These are phyloP conservation scores for Microplitis deprimator DNA, from an alignment of 2,888 invertebrate genomes.

Conservation along the genomic window DNA sequence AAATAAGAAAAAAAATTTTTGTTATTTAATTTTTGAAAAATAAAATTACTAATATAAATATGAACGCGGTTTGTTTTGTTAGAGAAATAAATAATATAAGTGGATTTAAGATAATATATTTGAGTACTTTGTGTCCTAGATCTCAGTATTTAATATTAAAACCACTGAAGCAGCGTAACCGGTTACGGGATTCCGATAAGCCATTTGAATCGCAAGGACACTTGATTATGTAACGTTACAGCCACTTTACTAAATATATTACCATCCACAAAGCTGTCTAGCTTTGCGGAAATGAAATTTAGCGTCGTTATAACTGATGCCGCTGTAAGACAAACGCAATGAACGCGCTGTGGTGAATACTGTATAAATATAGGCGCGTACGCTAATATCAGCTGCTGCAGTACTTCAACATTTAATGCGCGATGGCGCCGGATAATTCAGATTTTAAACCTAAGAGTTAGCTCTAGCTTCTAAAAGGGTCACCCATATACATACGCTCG, in stretches of 20 bases:
- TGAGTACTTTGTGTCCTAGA: too few species aligned
- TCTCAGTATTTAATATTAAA: too few species aligned
- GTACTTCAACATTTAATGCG: slow-evolving; percentile 51
- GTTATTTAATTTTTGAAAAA: too few species aligned
- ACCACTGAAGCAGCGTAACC: too few species aligned
- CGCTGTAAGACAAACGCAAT: slow-evolving; percentile 20
- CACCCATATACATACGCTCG: not conserved
- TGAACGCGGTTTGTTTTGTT: too few species aligned
- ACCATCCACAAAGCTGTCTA: slow-evolving; percentile 19
- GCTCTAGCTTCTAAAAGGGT: not conserved
- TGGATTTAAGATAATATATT: too few species aligned
- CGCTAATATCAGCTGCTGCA: slow-evolving; percentile 29
- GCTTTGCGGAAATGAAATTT: slow-evolving; percentile 27
- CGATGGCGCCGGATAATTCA: slow-evolving; percentile 21
- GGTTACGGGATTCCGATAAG: not conserved
- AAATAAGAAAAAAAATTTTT: too few species aligned
- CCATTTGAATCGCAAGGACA: slow-evolving; percentile 10
- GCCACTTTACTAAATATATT: slow-evolving; percentile 8
- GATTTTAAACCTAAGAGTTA: too few species aligned
- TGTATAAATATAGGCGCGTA: slow-evolving; percentile 9
- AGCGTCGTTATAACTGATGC: not conserved
- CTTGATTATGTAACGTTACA: slow-evolving; percentile 33
- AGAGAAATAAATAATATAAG: too few species aligned
- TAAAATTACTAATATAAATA: too few species aligned
- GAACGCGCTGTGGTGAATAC: slow-evolving; percentile 40